Percentiles rank a stretch among this genome's conserved stretches.
Evolutionary conservation across 35 echinoderm and acorn worm species (phyloP).

Genomic region (Ptychodera flava): DNA sequence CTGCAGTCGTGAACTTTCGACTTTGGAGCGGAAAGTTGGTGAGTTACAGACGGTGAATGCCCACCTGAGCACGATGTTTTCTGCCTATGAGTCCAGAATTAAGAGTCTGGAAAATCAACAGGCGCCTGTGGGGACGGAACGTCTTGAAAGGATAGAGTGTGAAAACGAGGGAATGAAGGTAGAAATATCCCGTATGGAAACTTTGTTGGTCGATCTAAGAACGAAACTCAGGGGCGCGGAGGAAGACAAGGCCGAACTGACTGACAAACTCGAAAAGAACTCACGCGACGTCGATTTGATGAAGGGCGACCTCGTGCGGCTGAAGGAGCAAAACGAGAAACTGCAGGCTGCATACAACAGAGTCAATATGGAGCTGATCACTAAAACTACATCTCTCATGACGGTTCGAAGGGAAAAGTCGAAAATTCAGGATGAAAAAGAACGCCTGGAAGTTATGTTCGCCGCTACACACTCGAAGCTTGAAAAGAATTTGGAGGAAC

Average conservation of each 20-base stretch:
- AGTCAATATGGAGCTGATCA: background rate
- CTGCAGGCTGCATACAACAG: background rate
- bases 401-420: background rate
- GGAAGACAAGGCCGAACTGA: background rate
- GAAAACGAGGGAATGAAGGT: background rate
- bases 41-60: background rate
- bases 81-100: background rate
- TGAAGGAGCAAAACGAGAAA: background rate
- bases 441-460: background rate
- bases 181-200: background rate
- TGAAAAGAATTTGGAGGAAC: background rate
- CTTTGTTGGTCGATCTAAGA: background rate
- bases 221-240: background rate
- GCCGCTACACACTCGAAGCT: background rate
- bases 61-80: background rate
- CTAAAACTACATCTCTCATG: background rate
- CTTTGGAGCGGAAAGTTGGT: background rate
- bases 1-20: background rate
- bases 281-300: background rate
- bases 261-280: background rate
- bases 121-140: background rate
- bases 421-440: background rate
- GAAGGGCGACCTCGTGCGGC: background rate
- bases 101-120: background rate
- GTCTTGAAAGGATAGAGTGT: background rate